Percentiles rank a stretch among this genome's conserved stretches.
Evolutionary conservation across 2,888 invertebrate genomes (phyloP).

Genomic region (Amphimallon solstitiale): DNA sequence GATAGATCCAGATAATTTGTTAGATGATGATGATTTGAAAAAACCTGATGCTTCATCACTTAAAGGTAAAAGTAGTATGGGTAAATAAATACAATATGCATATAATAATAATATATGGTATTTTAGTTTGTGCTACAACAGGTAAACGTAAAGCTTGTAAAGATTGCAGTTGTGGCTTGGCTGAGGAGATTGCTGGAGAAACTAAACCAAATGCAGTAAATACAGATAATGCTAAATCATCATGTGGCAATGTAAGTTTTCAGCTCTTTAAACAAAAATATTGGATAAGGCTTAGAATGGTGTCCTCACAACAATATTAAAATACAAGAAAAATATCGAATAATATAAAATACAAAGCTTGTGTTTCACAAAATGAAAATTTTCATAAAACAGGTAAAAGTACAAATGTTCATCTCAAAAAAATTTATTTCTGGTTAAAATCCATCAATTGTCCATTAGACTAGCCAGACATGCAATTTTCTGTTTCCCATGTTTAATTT

Average conservation of each 20-base stretch:
- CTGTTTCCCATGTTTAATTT: no score
- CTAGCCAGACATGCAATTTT: no score
- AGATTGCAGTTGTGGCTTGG: conserved; percentile 96
- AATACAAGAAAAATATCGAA: no score
- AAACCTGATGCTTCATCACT: conserved; percentile 87
- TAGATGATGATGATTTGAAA: conserved; percentile 89
- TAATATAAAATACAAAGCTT: no score
- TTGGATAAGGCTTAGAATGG: no score
- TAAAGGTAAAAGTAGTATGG: conserved; percentile 70
- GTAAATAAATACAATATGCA: neutral
- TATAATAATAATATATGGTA: conserved; percentile 1
- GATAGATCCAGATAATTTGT: conserved; percentile 87
- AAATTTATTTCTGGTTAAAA: no score
- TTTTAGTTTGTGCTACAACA: conserved; percentile 82
- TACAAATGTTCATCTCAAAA: no score
- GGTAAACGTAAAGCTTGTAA: conserved; percentile 97
- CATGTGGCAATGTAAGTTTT: conserved; percentile 93
- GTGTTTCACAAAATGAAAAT: no score
- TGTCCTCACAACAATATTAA: no score
- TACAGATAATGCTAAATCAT: conserved; percentile 76
- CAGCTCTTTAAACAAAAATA: neutral
- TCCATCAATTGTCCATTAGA: no score
- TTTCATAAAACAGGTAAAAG: no score
- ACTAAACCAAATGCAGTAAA: conserved; percentile 62
- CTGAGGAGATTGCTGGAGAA: conserved; percentile 86